phyloP scores from a whole-genome alignment of 1,140 invertebrate species.

The Sitobion miscanthi region DNA sequence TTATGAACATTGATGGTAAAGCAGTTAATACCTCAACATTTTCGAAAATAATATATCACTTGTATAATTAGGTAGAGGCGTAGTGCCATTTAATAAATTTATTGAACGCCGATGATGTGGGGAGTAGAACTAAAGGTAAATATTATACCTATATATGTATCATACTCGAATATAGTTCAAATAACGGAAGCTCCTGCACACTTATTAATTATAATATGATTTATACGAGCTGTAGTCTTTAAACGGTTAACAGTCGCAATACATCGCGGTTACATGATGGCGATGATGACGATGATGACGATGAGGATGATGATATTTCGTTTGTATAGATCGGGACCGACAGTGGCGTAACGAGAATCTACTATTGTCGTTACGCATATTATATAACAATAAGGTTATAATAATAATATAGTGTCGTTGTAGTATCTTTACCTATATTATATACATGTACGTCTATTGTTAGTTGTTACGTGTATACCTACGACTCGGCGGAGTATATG shows the following conservation, averaged over 20 bases:
- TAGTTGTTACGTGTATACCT: slow-evolving; percentile 11
- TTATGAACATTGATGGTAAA: too few relatives aligned
- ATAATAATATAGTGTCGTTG: not conserved
- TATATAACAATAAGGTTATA: not conserved
- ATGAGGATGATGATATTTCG: not conserved
- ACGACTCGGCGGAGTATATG: not conserved
- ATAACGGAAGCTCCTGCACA: not conserved
- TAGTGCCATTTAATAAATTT: not conserved
- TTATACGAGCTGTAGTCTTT: not conserved
- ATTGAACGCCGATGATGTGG: not conserved
- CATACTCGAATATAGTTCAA: not conserved
- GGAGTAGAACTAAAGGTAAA: not conserved
- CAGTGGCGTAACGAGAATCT: not conserved
- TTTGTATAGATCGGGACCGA: not conserved
- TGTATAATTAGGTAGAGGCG: not conserved
- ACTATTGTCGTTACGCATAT: not conserved
- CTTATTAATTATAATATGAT: not conserved
- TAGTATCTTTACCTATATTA: not conserved
- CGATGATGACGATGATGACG: too few relatives aligned
- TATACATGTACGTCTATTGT: not conserved
- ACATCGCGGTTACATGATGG: not conserved
- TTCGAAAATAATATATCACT: not conserved
- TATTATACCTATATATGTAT: too few relatives aligned
- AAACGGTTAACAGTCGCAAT: not conserved
- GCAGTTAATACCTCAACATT: not conserved